Conservation (phyloP, 2,113 vertebrate genomes). For the Cebidichthys violaceus region DNA sequence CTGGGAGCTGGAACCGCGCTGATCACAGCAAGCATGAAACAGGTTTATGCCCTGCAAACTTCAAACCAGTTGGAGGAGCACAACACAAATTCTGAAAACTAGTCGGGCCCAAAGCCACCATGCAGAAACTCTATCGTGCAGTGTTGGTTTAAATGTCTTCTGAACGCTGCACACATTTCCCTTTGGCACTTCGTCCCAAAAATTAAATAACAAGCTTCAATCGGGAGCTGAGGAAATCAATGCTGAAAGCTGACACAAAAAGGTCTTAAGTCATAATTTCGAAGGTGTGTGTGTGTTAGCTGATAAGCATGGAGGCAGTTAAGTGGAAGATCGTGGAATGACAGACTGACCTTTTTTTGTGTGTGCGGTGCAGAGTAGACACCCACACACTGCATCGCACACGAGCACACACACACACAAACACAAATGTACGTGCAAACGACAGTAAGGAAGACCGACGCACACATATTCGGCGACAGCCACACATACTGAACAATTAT, state of each 20-base stretch:
- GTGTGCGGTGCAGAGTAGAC: neutral
- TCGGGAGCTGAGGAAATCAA: neutral
- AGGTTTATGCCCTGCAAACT: too few relatives aligned
- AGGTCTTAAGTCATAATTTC: conserved; percentile 24
- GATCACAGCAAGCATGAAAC: too few relatives aligned
- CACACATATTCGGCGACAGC: neutral
- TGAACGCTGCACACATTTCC: neutral
- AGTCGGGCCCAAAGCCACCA: neutral
- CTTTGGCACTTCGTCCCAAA: neutral
- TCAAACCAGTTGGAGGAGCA: too few relatives aligned
- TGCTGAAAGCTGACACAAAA: conserved; percentile 3
- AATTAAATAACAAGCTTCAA: neutral
- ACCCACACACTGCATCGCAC: neutral
- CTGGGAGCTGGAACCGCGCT: too few relatives aligned
- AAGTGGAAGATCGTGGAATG: conserved; percentile 32
- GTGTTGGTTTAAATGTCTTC: neutral
- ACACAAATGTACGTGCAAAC: neutral
- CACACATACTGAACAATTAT: neutral
- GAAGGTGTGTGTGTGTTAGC: neutral
- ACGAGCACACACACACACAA: neutral
- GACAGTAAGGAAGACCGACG: neutral
- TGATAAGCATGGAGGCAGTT: conserved; percentile 12
- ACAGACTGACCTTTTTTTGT: conserved; percentile 12
- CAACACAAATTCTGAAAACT: too few relatives aligned
- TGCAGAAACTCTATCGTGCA: neutral